Conservation (phyloP, 2,797 vertebrate genomes). For the Myotis daubentonii region DNA sequence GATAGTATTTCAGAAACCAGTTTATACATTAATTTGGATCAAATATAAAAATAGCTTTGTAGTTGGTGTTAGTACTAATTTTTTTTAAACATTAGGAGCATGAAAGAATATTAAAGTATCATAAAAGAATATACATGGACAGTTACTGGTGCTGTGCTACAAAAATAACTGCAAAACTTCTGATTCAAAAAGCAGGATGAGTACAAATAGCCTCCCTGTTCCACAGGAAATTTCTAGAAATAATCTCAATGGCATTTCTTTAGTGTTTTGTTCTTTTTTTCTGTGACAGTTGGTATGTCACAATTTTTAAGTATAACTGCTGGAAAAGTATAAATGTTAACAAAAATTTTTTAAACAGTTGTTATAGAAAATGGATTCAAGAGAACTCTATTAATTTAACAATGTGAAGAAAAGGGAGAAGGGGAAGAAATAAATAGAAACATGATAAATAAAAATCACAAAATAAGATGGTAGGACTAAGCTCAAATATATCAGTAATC, state of each 20-base stretch:
- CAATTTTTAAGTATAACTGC: background rate
- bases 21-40: background rate
- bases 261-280: background rate
- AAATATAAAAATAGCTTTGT: conserved; percentile 46
- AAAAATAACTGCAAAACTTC: background rate
- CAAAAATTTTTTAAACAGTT: conserved; percentile 2
- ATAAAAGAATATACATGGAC: background rate
- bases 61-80: background rate
- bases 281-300: background rate
- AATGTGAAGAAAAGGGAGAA: background rate
- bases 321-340: background rate
- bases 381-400: background rate
- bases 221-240: background rate
- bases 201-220: background rate
- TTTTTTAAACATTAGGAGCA: background rate
- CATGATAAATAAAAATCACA: background rate
- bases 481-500: background rate
- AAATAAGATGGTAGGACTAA: background rate
- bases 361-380: background rate
- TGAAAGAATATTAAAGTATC: background rate
- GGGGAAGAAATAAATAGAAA: background rate
- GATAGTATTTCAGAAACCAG: background rate
- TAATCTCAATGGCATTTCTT: background rate
- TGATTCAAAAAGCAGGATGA: background rate
- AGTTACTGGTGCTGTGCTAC: background rate